Base-by-base conservation (phyloP, 2,888 invertebrate genomes). In the Nysson spinosus region DNA sequence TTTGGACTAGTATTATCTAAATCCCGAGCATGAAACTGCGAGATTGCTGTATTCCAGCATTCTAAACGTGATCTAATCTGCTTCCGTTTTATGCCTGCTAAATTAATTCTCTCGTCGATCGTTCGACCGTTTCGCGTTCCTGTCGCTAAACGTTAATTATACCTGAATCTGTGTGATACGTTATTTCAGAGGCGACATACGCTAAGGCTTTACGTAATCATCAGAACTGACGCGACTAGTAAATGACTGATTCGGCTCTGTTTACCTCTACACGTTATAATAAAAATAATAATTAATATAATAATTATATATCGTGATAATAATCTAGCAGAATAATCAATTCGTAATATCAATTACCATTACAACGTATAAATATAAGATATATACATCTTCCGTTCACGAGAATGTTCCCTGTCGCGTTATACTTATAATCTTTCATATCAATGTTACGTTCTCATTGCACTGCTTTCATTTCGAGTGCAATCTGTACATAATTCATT, bases 161-260 rank as follows among this genome's bases (percentile, higher is more conserved):
- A n/a, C 4, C 11, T 30, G 30, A 30, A 30, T 30, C 11, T 30
- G 30, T n/a, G n/a, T 47, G 40, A 42, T 7, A 54, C 24, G 35
- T 56, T 51, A 47, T 17, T 68, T 39, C 35, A 51, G 26, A 72
- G 60, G 49, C 51, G 61, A 46, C 32, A 67, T 57, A 72, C 34
- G 44, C 70, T 62, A 62, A 67, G 62, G 58, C 49, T 65, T 64
- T 60, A 67, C 58, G 70, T 71, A 72, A 78, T 55, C 60, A 76
- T 77, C 72, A 77, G 66, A 79, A 80, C 69, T 78, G 81, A 83
- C 80, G 79, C 84, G 87, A 87, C 87, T 87, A 87, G 87, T 83
- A 85, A 85, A 84, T 86, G 87, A 87, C 86, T 86, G 86, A 85
- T 84, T 81, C 79, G 82, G 73, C 80, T 85, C 80, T 81, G 70